Evolutionary conservation across 2,888 invertebrate genomes (phyloP).

Genomic region (Tetramorium bicarinatum): DNA sequence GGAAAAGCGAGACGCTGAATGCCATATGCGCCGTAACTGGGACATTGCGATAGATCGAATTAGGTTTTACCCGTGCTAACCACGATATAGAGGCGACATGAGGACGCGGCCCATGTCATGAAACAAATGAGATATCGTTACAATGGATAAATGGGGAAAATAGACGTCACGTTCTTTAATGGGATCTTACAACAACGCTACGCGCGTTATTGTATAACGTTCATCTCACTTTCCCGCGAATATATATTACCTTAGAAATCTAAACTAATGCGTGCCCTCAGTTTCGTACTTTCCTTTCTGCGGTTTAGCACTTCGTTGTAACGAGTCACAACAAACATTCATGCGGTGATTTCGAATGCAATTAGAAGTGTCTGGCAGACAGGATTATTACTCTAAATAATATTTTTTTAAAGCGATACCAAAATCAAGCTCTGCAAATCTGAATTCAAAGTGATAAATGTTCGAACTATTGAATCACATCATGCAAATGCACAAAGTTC

Average conservation of each 20-base stretch:
- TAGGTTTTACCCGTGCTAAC: slow-evolving; percentile 34
- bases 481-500: neutral
- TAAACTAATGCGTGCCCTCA: neutral
- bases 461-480: neutral
- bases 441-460: slow-evolving; percentile 31
- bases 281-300: neutral
- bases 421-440: neutral
- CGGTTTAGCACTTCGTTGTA: neutral
- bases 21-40: slow-evolving; percentile 49
- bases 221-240: slow-evolving; percentile 2
- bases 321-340: neutral
- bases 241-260: slow-evolving; percentile 30
- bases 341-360: neutral
- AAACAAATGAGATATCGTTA: slow-evolving; percentile 30
- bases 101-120: slow-evolving; percentile 11
- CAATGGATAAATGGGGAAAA: slow-evolving; percentile 23
- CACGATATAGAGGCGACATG: slow-evolving; percentile 26
- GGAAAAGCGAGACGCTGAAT: slow-evolving; percentile 43
- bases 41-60: slow-evolving; percentile 59
- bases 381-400: neutral
- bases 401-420: neutral
- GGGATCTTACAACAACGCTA: slow-evolving; percentile 25
- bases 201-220: slow-evolving; percentile 22
- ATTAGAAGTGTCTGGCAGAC: neutral
- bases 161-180: slow-evolving; percentile 21